Base-by-base conservation (phyloP, 2,888 invertebrate species). In the Ophonus ardosiacus region DNA sequence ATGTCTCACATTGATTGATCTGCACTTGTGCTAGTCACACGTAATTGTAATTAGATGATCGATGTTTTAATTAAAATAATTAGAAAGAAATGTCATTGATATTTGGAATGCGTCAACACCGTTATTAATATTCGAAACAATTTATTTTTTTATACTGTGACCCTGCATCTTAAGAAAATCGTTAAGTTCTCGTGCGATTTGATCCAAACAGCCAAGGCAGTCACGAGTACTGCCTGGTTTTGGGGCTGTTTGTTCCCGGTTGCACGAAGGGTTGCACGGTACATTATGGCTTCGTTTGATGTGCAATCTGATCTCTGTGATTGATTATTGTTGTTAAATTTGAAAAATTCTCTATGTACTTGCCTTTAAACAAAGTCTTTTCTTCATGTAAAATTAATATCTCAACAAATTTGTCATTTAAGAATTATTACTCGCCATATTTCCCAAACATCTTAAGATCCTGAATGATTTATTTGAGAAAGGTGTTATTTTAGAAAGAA, bases 21-120 rank as follows among this genome's bases (percentile, higher is more conserved):
- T 61, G 40, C 63, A 80, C 61, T 18, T 80, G 82, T 83, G 63
- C 83, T 83, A 83, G 83, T 83, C 83, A 83, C 83, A 76, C 61
- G 61, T 83, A 83, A 82, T 82, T 82, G 82, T 82, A 82, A 82
- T 57, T 82, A 82, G 71, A 76, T 83, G 82, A 83, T 83, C 43
- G 63, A 83, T 83, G 83, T 83, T 83, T 82, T 71, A 81, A 63
- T 51, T 61, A 31, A 78, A 76, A 57, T 78, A 57, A 80, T 18
- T 80, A 80, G 61, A 15, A 80, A 17, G 43, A 57, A 68, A 57
- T 78, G 51, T 74, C 40, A 78, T 78, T 78, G 71, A 81, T 65
- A 81, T 81, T 71, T 81, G 81, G 81, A 78, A 71, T 81, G 81
- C 68, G 21, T 81, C 81, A 80, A 59, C 51, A 81, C 31, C 68